phyloP scores from a whole-genome alignment of 2,797 vertebrate genomes.

The Anomalospiza imberbis region DNA sequence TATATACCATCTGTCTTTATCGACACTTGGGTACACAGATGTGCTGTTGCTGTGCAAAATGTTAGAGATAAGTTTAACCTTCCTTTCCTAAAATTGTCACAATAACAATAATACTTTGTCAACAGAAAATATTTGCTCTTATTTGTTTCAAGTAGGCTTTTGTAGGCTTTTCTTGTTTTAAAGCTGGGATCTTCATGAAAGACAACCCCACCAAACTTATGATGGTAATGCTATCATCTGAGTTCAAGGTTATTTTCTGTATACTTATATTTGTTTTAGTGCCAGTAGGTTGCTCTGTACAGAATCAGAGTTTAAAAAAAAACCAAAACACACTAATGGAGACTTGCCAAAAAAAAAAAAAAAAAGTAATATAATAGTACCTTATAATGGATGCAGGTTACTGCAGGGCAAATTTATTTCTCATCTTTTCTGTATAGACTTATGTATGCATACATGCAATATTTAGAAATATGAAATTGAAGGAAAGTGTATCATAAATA shows the following conservation, averaged over 20 bases:
- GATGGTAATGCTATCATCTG: not conserved
- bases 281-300: not conserved
- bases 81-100: not conserved
- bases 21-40: slow-evolving; percentile 28
- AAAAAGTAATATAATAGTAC: not conserved
- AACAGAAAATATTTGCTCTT: not conserved
- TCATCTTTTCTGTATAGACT: not conserved
- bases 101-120: not conserved
- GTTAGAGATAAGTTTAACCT: not conserved
- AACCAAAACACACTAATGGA: not conserved
- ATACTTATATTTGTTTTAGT: not conserved
- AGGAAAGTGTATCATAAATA: not conserved
- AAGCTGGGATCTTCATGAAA: not conserved
- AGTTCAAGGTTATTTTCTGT: slow-evolving; percentile 8
- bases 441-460: not conserved
- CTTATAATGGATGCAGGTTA: not conserved
- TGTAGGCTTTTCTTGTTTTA: not conserved
- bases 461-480: not conserved
- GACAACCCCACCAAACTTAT: not conserved
- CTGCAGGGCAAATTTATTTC: not conserved
- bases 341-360: not conserved
- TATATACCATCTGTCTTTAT: slow-evolving; percentile 47
- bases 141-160: not conserved
- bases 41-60: not conserved
- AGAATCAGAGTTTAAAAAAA: slow-evolving; percentile 13